A percentile compares a stretch with the other conserved stretches of the same genome.
phyloP scores from a whole-genome alignment of 64 coral and sea anemone species.

The Dendrophyllia cribrosa region DNA sequence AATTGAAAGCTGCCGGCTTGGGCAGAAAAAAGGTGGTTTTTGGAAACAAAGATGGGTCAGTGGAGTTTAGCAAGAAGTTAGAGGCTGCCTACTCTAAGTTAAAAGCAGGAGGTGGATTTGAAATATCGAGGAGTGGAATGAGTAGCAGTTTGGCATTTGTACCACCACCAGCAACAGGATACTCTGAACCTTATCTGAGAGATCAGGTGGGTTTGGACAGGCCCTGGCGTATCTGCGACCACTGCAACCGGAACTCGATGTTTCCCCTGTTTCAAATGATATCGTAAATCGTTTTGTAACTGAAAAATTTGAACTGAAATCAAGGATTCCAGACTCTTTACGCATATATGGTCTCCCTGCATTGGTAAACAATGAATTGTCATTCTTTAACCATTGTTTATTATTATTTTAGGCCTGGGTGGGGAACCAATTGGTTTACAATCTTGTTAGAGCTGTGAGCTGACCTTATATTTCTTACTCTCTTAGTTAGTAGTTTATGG shows the following conservation, averaged over 20 bases:
- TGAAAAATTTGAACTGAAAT: no score
- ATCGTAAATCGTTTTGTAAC: no score
- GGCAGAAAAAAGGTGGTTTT: constrained; percentile 39
- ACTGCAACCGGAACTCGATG: neutral
- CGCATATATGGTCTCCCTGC: no score
- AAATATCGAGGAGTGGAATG: constrained; percentile 14
- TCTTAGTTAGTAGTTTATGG: no score
- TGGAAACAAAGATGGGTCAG: constrained; percentile 5
- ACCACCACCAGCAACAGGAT: neutral
- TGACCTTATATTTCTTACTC: no score
- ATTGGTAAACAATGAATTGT: no score
- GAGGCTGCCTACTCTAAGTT: constrained; percentile 52
- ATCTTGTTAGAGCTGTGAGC: no score
- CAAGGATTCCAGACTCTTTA: no score
- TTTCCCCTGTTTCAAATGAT: no score
- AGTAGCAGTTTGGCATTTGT: neutral
- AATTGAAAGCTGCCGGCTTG: constrained; percentile 19
- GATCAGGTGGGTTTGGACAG: constrained; percentile 33
- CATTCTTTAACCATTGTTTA: no score
- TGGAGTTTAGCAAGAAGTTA: constrained; percentile 5
- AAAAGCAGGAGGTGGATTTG: constrained; percentile 36
- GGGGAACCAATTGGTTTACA: no score
- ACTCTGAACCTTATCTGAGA: neutral
- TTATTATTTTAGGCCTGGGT: no score
- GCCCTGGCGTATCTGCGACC: constrained; percentile 31